These are phyloP conservation scores for Seriola quinqueradiata DNA, from an alignment of 2,113 vertebrate species.

Conservation along the genomic window DNA sequence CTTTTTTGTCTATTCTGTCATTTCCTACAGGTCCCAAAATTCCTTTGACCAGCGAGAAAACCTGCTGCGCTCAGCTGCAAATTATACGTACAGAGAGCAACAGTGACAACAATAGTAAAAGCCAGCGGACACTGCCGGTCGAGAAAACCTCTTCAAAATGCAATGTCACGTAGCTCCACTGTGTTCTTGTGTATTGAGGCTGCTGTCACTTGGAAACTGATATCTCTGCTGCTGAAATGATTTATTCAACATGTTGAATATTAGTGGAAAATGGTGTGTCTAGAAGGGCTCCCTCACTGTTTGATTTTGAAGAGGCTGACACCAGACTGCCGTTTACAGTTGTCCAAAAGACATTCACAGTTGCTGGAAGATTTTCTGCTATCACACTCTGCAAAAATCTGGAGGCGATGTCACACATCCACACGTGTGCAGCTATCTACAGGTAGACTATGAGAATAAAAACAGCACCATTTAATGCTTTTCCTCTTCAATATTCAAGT, in stretches of 20 bases:
- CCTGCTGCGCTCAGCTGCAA: constrained; percentile 22
- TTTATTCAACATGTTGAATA: constrained; percentile 23
- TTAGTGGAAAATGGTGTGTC: neutral
- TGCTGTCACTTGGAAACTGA: constrained; percentile 29
- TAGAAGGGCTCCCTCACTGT: neutral
- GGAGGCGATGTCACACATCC: neutral
- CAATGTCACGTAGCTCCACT: neutral
- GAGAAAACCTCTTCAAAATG: constrained; percentile 15
- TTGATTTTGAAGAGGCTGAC: constrained; percentile 26
- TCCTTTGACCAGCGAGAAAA: neutral
- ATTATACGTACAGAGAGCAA: neutral
- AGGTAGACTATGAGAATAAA: too few species aligned
- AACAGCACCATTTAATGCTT: neutral
- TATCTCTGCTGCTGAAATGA: constrained; percentile 9
- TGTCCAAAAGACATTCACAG: neutral
- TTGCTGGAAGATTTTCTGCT: neutral
- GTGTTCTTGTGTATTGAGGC: neutral
- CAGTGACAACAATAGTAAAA: neutral
- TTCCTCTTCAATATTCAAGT: neutral
- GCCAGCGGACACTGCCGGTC: neutral
- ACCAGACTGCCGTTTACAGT: constrained; percentile 4
- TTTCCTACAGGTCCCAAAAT: neutral
- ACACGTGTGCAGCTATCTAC: too few species aligned
- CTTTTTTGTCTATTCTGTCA: neutral
- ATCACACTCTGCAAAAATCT: neutral